phyloP scores from a whole-genome alignment of 1,140 invertebrate genomes.

The Berghia stephanieae region DNA sequence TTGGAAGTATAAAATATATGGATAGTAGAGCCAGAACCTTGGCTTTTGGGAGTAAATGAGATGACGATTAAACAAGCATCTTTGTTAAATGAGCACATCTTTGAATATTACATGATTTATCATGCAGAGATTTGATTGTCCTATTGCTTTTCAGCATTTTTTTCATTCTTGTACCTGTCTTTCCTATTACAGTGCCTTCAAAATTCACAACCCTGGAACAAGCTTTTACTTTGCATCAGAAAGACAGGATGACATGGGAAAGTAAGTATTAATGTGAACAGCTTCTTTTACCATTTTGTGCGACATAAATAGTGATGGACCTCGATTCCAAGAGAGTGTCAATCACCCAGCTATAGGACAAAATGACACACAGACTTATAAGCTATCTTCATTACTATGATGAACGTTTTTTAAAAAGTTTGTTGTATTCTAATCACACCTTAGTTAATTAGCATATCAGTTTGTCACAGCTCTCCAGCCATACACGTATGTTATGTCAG shows the following conservation, averaged over 20 bases:
- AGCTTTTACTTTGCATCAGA: slow-evolving; percentile 91
- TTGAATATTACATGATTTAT: neutral
- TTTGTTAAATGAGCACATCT: neutral
- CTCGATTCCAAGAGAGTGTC: neutral
- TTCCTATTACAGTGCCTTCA: slow-evolving; percentile 75
- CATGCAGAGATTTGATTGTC: neutral
- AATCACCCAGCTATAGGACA: neutral
- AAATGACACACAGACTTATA: too few species aligned
- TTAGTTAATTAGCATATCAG: too few species aligned
- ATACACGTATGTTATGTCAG: too few species aligned
- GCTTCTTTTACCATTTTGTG: too few species aligned
- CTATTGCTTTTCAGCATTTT: neutral
- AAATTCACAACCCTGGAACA: slow-evolving; percentile 86
- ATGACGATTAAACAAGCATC: too few species aligned
- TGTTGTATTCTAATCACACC: too few species aligned
- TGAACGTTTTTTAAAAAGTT: too few species aligned
- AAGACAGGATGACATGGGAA: slow-evolving; percentile 76
- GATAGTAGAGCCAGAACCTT: too few species aligned
- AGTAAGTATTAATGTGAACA: slow-evolving; percentile 54
- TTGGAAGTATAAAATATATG: too few species aligned
- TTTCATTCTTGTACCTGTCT: slow-evolving; percentile 16
- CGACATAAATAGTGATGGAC: too few species aligned
- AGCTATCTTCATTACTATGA: neutral
- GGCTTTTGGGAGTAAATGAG: too few species aligned
- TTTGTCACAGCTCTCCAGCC: too few species aligned